Evolutionary conservation across 2,113 vertebrate genomes (phyloP).

Genomic region (Mirza zaza): DNA sequence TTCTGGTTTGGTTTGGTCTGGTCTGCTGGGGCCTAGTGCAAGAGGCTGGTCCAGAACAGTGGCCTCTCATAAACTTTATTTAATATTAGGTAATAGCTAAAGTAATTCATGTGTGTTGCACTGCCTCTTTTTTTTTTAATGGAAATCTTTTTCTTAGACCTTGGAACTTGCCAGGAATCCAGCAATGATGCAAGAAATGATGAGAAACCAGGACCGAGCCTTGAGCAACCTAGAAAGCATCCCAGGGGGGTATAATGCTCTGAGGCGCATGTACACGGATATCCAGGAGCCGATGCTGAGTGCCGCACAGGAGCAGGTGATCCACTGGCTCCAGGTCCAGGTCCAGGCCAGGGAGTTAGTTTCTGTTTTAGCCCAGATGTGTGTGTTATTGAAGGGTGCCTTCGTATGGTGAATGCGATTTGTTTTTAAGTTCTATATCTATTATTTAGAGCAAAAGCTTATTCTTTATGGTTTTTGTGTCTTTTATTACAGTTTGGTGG

Average conservation of each 20-base stretch:
- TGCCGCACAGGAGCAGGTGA: conserved; percentile 89
- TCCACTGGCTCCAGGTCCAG: not conserved
- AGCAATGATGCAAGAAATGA: conserved; percentile 92
- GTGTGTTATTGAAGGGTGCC: not conserved
- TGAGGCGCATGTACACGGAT: conserved; percentile 89
- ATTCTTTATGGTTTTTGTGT: conserved; percentile 44
- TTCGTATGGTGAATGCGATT: not conserved
- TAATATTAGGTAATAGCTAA: not conserved
- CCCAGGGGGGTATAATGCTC: conserved; percentile 89
- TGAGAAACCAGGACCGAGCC: conserved; percentile 90
- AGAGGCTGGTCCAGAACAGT: not conserved
- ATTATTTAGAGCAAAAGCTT: conserved; percentile 14
- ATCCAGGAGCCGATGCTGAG: conserved; percentile 90
- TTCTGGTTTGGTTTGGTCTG: not conserved
- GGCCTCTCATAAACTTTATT: not conserved
- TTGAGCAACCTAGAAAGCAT: conserved; percentile 90
- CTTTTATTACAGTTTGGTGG: conserved; percentile 87
- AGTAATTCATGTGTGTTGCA: not conserved
- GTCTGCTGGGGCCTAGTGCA: not conserved
- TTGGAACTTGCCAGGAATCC: conserved; percentile 90
- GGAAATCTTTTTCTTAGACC: conserved; percentile 82
- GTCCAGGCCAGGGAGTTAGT: not conserved
- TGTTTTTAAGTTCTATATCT: not conserved
- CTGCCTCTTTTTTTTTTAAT: not conserved
- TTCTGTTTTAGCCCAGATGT: not conserved